Evolutionary conservation across 2,888 invertebrate genomes (phyloP), one percentile per base, ranked within the genome.

Genomic region (Acanthosepion pharaonis): DNA sequence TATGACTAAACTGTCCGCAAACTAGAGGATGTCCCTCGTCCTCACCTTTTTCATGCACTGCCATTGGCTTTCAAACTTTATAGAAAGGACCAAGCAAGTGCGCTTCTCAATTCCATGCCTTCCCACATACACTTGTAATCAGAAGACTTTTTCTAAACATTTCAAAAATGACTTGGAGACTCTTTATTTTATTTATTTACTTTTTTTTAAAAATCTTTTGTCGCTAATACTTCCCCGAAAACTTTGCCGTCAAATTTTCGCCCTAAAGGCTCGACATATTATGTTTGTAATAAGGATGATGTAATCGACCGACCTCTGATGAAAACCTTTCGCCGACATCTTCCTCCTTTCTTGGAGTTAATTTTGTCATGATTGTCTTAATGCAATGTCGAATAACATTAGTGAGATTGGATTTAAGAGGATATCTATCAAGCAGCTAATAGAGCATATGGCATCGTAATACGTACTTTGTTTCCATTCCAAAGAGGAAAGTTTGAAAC

Each of bases 271-370:
- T 78, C 33, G 15, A 78, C 78, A 78, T 33, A 78, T 78, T n/a
- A 78, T 78, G n/a, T 78, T 78, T n/a, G 11, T 33, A 78, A n/a
- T 78, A 78, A 78, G n/a, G 78, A 78, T 78, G 78, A 78, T 78
- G 78, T 78, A 78, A 78, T 78, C 78, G 78, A n/a, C 78, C 78
- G n/a, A n/a, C 78, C 78, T 78, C 78, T 78, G 78, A n/a, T 78
- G 78, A 78, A 78, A 78, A 78, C n/a, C 78, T 78, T 78, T 78
- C 33, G 78, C 78, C 33, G 78, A 78, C 78, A 33, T 78, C 33
- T 78, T 33, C n/a, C n/a, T n/a, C 33, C n/a, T 78, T 33, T 78
- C 33, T 15, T n/a, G 78, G 78, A 78, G n/a, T 78, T 78, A 78
- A 78, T 78, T 78, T 78, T 78, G n/a, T 78, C n/a, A n/a, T 78